phyloP scores from a whole-genome alignment of 2,888 invertebrate species.

The Tridacna crocea region DNA sequence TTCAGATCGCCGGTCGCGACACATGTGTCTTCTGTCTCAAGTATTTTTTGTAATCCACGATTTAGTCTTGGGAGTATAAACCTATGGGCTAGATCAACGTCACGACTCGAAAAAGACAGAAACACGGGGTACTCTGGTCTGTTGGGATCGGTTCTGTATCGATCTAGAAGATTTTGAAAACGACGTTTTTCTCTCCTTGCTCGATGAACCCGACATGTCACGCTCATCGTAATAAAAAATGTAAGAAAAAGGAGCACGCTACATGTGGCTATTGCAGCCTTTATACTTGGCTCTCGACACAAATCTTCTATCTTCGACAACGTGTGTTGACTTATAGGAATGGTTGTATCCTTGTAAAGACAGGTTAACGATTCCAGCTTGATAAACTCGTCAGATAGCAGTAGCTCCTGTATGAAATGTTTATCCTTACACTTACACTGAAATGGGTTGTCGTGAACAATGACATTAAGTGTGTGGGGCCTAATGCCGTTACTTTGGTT shows the following conservation, averaged over 20 bases:
- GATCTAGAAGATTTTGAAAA: not conserved
- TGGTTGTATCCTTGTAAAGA: not conserved
- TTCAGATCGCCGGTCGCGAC: not conserved
- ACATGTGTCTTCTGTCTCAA: not conserved
- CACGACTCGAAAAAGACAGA: not conserved
- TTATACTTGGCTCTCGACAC: not conserved
- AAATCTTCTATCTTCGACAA: not conserved
- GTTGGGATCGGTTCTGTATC: not conserved
- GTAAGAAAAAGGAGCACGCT: not conserved
- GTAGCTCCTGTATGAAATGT: not conserved
- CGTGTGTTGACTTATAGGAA: not conserved
- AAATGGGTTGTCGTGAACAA: too few species aligned
- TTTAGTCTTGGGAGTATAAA: not conserved
- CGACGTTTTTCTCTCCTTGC: not conserved
- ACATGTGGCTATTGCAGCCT: not conserved
- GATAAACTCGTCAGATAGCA: not conserved
- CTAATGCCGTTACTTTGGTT: too few species aligned
- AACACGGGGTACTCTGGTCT: not conserved
- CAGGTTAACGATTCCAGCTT: not conserved
- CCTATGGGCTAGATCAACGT: not conserved
- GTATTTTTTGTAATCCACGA: not conserved
- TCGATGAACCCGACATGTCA: not conserved
- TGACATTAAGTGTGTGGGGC: too few species aligned
- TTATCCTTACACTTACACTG: not conserved
- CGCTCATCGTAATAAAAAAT: not conserved